Conservation (phyloP, 2,113 vertebrate species). For the Melanerpes aurifrons region DNA sequence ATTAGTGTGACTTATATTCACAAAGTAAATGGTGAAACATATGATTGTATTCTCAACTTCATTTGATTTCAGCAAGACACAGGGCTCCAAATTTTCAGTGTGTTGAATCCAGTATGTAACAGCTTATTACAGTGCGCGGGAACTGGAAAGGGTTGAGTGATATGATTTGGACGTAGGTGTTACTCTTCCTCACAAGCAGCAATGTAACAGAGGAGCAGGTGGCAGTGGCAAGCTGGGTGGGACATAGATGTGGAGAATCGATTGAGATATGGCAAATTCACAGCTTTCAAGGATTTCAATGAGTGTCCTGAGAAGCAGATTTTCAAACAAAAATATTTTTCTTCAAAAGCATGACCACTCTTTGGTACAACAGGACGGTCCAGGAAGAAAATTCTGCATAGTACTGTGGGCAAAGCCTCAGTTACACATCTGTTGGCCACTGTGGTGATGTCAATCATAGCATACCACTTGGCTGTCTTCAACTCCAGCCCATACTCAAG, state of each 20-base stretch:
- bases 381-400: neutral
- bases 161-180: neutral
- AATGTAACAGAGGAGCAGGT: neutral
- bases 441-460: no score
- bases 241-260: neutral
- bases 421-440: neutral
- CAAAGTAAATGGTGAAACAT: neutral
- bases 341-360: neutral
- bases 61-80: neutral
- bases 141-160: rapidly evolving
- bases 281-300: neutral
- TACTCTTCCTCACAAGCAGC: neutral
- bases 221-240: neutral
- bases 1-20: neutral
- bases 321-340: neutral
- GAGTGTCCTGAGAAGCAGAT: neutral
- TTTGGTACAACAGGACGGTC: neutral
- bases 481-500: no score
- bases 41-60: neutral
- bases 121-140: neutral
- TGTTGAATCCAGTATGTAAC: neutral
- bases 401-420: neutral
- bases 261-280: neutral
- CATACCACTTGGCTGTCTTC: no score
- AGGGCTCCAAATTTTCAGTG: neutral